Evolutionary conservation across 2,113 vertebrate genomes (phyloP), one percentile per base, ranked within the genome.

Genomic region (Emydura subglobosa): DNA sequence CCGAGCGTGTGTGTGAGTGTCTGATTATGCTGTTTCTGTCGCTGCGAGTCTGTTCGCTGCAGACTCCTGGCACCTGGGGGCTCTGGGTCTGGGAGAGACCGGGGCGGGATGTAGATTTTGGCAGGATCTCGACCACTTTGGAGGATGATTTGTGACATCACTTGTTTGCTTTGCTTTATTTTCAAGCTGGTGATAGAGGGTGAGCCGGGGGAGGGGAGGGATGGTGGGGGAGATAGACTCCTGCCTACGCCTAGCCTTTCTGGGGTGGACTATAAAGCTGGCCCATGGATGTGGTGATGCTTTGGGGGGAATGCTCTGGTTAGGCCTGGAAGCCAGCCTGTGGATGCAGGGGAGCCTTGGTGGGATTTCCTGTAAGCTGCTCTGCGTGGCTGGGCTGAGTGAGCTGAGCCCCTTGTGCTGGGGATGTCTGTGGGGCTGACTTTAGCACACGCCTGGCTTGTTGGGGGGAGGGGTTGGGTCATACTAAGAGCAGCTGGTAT

Each of bases 121-220:
- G 96, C 96, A 96, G 50, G 61, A 59, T 88, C 76, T 57, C 61
- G 11, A 0, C 54, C 88, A 5, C 87, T 97, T 91, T 91, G 93
- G 88, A 89, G 65, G 93, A 57, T 91, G 82, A 92, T 94, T 95
- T 94, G 88, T 85, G 96, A 95, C 92, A 84, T 94, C 91, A 87
- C 68, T 61, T 83, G 85, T 95, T 91, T 96, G 65, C 91, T 91
- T 97, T 87, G 24, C 91, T 95, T 95, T 96, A 94, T 93, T 96
- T 97, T 96, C 42, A 7, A 90, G 42, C 80, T 49, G 34, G 54
- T 55, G 79, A 29, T 42, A 86, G 92, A 12, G 44, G 25, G 54
- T 17, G 11, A 7, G 82, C 65, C 50, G 84, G 85, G 82, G 0
- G 0, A n/a, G 90, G 61, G 2, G 0, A 1, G 3, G 59, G 74